phyloP scores from a whole-genome alignment of 2,113 vertebrate genomes.

The Verasper variegatus region DNA sequence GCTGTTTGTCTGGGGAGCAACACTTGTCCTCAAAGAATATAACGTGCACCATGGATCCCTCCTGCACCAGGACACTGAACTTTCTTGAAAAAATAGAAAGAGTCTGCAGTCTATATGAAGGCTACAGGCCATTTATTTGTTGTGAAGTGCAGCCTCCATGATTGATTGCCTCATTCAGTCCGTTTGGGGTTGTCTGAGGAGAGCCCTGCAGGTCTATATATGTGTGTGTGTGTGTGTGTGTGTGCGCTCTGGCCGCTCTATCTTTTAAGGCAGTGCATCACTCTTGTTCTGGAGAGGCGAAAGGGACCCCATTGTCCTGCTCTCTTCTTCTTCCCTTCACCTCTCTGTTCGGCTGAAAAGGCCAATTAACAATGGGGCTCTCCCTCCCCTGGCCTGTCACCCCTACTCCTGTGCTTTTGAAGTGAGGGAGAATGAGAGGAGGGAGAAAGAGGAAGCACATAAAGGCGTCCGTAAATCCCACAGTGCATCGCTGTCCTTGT shows the following conservation, averaged over 20 bases:
- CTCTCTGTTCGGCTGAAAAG: slow-evolving; percentile 89
- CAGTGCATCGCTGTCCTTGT: slow-evolving; percentile 33
- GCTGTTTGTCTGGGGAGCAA: slow-evolving; percentile 77
- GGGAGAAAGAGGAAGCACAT: slow-evolving; percentile 68
- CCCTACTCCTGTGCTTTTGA: slow-evolving; percentile 85
- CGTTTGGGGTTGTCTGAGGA: slow-evolving; percentile 60
- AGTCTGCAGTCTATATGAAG: slow-evolving; percentile 21
- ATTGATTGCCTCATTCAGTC: slow-evolving; percentile 66
- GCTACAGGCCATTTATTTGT: slow-evolving; percentile 50
- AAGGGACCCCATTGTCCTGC: slow-evolving; percentile 84
- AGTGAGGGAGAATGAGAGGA: slow-evolving; percentile 75
- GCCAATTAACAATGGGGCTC: slow-evolving; percentile 89
- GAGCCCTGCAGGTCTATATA: slow-evolving; percentile 57
- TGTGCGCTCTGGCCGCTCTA: slow-evolving; percentile 44
- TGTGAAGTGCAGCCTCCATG: slow-evolving; percentile 42
- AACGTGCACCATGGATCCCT: slow-evolving; percentile 23
- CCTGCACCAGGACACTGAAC: slow-evolving; percentile 17
- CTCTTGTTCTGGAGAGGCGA: slow-evolving; percentile 76
- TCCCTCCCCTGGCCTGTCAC: slow-evolving; percentile 79
- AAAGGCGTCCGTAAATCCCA: slow-evolving; percentile 82
- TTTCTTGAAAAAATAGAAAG: neutral
- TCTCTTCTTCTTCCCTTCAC: slow-evolving; percentile 84
- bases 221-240: slow-evolving; percentile 1
- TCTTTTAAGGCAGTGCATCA: slow-evolving; percentile 61
- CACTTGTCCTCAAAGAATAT: slow-evolving; percentile 39